Base-by-base conservation (phyloP, 2,888 invertebrate genomes). In the Odontomyia ornata region DNA sequence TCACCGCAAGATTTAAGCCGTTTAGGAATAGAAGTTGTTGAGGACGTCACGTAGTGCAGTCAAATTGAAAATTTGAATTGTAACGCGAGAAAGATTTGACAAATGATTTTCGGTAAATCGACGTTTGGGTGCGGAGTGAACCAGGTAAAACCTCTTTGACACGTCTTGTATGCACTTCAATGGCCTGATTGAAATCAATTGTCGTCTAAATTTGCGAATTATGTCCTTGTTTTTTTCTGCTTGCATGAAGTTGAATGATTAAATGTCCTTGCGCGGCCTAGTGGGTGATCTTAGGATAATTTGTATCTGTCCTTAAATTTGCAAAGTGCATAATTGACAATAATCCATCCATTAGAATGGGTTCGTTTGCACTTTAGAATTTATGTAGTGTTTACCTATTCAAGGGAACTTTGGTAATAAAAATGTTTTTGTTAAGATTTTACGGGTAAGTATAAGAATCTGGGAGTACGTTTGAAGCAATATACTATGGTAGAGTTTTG, bases 41-140 rank as follows among this genome's bases (percentile, higher is more conserved):
- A 1, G 46, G 57, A 57, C 73, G 73, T 73, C 73, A 73, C 57
- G 73, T 73, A 73, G 73, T 47, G 73, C 73, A 73, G 57, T 73
- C 36, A 73, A 60, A 73, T 18, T 57, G 47, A 47, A 47, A 69
- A 25, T 25, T 60, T 60, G n/a, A 60, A 60, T 47, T 25, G 69
- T 46, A 69, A 69, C 47, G 46, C 46, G 69, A 46, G 30, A 25
- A 18, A 43, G 43, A 18, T 46, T 36, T 36, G 27, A 15, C 4
- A 46, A 67, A 5, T 43, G 46, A 25, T 11, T 15, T 1, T 3
- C 46, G 36, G 69, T 23, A 69, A 69, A 69, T 9, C 23, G 21
- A 5, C 36, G 9, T 36, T 36, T 36, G 3, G 1, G 69, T 69
- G 46, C 46, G 36, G 27, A 69, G 27, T 43, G 69, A 47, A 23